phyloP scores from a whole-genome alignment of 2,888 invertebrate genomes.

The Trichopoda pennipes region DNA sequence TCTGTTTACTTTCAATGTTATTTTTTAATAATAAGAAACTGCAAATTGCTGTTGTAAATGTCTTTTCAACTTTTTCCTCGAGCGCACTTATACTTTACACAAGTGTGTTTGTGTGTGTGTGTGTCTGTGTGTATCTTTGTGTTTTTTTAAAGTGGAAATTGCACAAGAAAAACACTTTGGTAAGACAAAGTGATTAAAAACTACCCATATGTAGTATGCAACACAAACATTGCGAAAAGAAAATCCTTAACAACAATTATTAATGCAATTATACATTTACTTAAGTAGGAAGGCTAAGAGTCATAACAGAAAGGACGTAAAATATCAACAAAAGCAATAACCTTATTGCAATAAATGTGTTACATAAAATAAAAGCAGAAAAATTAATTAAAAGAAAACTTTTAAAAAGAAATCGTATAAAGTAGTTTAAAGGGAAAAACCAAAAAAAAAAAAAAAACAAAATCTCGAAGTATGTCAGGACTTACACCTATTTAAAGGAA shows the following conservation, averaged over 20 bases:
- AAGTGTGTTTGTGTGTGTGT: not conserved
- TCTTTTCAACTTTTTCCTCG: not conserved
- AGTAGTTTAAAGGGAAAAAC: too few species aligned
- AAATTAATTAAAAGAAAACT: not conserved
- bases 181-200: conserved; percentile 12
- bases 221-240: not conserved
- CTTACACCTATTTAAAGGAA: too few species aligned
- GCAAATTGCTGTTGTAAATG: conserved; percentile 27
- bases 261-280: conserved; percentile 49
- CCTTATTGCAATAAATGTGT: conserved; percentile 10
- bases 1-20: not conserved
- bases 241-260: conserved; percentile 34
- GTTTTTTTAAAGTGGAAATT: not conserved
- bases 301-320: not conserved
- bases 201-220: conserved; percentile 9
- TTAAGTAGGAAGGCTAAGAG: not conserved
- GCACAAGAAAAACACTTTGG: conserved; percentile 11
- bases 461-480: too few species aligned
- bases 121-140: too few species aligned
- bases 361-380: not conserved
- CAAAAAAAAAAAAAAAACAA: too few species aligned
- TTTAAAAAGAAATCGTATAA: not conserved
- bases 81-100: not conserved
- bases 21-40: conserved; percentile 28
- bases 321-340: not conserved